phyloP scores from a whole-genome alignment of 2,888 invertebrate species.

The Eilema sororculum region DNA sequence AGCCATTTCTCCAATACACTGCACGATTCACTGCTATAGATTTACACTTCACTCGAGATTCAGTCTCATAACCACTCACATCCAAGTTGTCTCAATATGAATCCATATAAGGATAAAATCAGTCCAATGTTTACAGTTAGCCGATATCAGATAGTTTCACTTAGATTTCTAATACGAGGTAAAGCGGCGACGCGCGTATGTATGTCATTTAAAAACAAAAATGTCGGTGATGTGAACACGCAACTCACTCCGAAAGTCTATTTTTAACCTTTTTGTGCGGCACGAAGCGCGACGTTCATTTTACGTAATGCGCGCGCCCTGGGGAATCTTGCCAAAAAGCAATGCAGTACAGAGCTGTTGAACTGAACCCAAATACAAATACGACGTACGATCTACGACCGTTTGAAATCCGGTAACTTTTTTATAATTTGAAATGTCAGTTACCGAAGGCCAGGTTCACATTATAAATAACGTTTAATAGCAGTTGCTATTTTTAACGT shows the following conservation, averaged over 20 bases:
- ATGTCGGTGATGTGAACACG: constrained; percentile 74
- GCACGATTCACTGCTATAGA: constrained; percentile 35
- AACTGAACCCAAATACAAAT: constrained; percentile 62
- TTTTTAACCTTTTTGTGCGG: constrained; percentile 82
- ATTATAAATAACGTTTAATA: constrained; percentile 14
- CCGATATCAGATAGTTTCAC: constrained; percentile 78
- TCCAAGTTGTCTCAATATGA: constrained; percentile 57
- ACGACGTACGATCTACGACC: constrained; percentile 61
- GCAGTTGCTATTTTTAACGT: not conserved
- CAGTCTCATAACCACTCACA: constrained; percentile 29
- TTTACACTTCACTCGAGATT: constrained; percentile 40
- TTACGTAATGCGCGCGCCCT: constrained; percentile 77
- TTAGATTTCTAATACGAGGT: constrained; percentile 78
- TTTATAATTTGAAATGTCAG: constrained; percentile 73
- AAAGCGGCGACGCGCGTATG: constrained; percentile 70
- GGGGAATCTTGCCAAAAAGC: constrained; percentile 85
- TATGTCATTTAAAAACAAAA: constrained; percentile 85
- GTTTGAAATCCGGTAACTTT: constrained; percentile 80
- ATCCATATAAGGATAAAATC: constrained; percentile 68
- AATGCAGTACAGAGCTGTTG: constrained; percentile 49
- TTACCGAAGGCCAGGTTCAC: constrained; percentile 27
- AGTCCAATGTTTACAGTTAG: constrained; percentile 78
- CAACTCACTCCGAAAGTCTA: constrained; percentile 82
- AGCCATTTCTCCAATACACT: constrained; percentile 68
- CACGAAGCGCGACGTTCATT: constrained; percentile 74